phyloP scores from a whole-genome alignment of 2,888 invertebrate species.

The Sialis fuliginosa region DNA sequence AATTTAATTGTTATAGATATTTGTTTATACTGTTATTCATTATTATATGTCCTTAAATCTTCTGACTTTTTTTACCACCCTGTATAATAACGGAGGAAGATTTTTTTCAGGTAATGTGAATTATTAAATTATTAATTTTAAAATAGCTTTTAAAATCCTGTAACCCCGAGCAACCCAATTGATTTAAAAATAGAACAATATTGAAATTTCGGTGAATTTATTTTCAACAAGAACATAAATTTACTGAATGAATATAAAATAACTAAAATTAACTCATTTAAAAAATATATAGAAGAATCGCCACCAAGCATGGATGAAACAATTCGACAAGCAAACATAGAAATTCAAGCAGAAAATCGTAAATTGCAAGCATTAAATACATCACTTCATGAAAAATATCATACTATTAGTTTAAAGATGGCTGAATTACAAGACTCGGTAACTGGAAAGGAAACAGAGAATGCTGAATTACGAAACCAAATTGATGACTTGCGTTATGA shows the following conservation, averaged over 20 bases:
- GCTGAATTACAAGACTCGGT: constrained; percentile 76
- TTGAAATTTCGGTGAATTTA: background rate
- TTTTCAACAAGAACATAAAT: background rate
- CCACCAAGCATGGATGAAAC: constrained; percentile 62
- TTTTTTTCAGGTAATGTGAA: too few relatives aligned
- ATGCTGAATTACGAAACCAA: constrained; percentile 87
- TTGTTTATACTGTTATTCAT: too few relatives aligned
- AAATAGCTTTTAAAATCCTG: too few relatives aligned
- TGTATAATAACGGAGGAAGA: too few relatives aligned
- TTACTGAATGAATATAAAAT: background rate
- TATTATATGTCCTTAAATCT: too few relatives aligned
- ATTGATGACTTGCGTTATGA: constrained; percentile 93
- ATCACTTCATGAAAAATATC: constrained; percentile 81
- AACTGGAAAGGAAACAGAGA: constrained; percentile 83
- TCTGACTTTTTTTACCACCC: too few relatives aligned
- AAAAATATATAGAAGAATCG: constrained; percentile 28
- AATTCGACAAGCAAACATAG: constrained; percentile 68
- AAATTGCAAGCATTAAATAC: constrained; percentile 84
- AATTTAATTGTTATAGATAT: too few relatives aligned
- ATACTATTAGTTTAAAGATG: constrained; percentile 78
- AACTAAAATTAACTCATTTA: background rate
- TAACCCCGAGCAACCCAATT: too few relatives aligned
- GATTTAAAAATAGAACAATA: too few relatives aligned
- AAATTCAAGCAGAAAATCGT: constrained; percentile 79
- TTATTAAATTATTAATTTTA: too few relatives aligned